Conservation (phyloP, 1,140 invertebrate species). For the Mercenaria mercenaria region DNA sequence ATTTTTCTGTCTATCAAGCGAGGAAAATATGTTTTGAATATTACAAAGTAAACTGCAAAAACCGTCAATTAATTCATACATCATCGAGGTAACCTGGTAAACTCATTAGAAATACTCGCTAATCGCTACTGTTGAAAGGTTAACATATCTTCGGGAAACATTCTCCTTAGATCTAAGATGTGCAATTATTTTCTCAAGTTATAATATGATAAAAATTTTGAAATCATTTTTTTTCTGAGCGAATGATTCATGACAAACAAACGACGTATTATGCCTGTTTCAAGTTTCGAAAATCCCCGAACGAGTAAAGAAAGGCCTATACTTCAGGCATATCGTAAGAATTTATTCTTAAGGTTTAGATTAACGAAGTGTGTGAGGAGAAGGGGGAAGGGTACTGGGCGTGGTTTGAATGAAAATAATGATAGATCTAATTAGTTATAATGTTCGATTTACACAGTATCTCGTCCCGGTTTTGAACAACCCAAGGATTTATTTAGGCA, state of each 20-base stretch:
- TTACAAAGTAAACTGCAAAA: conserved; percentile 28
- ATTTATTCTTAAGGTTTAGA: no score
- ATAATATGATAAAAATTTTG: neutral
- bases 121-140: conserved; percentile 10
- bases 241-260: neutral
- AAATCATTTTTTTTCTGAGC: neutral
- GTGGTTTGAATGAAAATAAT: no score
- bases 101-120: neutral
- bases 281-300: no score
- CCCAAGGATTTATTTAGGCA: no score
- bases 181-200: neutral
- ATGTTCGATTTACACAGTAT: no score
- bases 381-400: no score
- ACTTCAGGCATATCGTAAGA: no score
- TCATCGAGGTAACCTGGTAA: neutral
- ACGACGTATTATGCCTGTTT: no score
- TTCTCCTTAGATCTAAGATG: neutral
- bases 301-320: no score
- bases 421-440: no score
- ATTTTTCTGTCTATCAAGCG: conserved; percentile 30
- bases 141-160: neutral
- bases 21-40: conserved; percentile 48
- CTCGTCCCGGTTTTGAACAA: no score
- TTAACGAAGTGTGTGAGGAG: no score
- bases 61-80: conserved; percentile 36